Conservation (phyloP, 2,113 vertebrate species). For the Edolisoma coerulescens region DNA sequence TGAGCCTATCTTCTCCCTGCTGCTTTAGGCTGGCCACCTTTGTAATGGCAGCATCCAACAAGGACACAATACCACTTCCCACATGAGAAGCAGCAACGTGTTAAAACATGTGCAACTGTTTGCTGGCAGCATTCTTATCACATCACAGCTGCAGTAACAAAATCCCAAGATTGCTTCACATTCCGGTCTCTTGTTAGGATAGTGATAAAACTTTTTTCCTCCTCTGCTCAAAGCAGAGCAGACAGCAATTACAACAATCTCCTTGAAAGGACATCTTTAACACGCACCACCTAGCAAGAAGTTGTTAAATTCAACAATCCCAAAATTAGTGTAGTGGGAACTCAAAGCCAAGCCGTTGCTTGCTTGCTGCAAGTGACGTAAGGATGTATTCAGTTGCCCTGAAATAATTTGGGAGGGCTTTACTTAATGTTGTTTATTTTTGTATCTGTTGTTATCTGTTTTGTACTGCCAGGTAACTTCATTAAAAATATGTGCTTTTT, state of each 20-base stretch:
- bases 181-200: fast-evolving
- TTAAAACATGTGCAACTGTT: background rate
- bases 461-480: background rate
- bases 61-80: background rate
- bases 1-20: background rate
- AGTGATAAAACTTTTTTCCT: background rate
- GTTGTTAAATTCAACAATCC: background rate
- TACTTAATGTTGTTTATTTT: background rate
- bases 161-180: background rate
- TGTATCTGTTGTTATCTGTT: too few species aligned
- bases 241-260: background rate
- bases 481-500: background rate
- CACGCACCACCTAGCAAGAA: background rate
- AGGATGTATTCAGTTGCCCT: background rate
- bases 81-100: background rate
- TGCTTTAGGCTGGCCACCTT: background rate
- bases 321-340: background rate
- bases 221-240: background rate
- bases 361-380: background rate
- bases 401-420: background rate
- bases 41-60: background rate
- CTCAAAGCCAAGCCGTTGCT: background rate
- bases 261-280: background rate
- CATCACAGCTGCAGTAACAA: background rate
- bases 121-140: background rate